Evolutionary conservation across 2,113 vertebrate genomes (phyloP).

Genomic region (Colinus virginianus): DNA sequence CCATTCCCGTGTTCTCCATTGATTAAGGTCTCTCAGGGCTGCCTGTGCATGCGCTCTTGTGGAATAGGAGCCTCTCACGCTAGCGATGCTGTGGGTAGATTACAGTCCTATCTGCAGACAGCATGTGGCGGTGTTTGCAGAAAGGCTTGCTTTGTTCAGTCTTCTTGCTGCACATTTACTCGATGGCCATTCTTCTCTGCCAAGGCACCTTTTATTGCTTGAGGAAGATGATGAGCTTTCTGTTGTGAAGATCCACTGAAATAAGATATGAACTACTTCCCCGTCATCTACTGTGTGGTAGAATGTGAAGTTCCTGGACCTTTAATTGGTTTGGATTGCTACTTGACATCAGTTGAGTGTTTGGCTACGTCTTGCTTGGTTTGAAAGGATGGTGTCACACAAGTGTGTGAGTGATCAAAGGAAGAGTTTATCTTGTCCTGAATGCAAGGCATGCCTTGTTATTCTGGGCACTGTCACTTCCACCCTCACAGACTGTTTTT

Average conservation of each 20-base stretch:
- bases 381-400: fast-evolving
- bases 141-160: neutral
- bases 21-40: neutral
- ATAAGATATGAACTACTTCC: neutral
- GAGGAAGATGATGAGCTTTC: constrained; percentile 30
- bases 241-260: constrained; percentile 36
- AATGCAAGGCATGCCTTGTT: neutral
- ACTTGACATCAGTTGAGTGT: neutral
- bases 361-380: neutral
- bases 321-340: neutral
- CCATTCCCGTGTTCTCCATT: neutral
- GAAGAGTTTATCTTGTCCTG: neutral
- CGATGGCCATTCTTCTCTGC: constrained; percentile 10
- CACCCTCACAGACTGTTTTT: constrained; percentile 18
- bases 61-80: constrained; percentile 23
- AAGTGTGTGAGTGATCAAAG: neutral
- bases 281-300: neutral
- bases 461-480: neutral
- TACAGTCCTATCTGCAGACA: neutral
- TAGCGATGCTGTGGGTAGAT: constrained; percentile 23
- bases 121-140: neutral
- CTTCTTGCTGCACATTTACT: neutral
- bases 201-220: constrained; percentile 10
- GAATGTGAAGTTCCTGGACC: neutral
- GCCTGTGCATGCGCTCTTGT: neutral